phyloP scores from a whole-genome alignment of 1,140 invertebrate genomes.

The Mamestra configurata region DNA sequence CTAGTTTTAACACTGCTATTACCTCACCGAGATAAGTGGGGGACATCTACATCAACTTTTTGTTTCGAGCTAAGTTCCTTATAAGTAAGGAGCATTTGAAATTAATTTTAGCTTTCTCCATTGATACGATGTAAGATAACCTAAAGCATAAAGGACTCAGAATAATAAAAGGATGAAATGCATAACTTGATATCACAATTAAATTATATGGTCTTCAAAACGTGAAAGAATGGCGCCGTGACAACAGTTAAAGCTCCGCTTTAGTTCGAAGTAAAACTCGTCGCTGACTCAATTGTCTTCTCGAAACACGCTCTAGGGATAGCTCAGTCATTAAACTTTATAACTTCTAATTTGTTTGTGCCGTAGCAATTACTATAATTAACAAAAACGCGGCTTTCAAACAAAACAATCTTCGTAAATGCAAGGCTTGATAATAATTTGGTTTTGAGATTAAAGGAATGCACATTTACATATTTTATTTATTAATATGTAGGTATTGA shows the following conservation, averaged over 20 bases:
- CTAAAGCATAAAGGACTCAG: not conserved
- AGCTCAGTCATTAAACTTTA: slow-evolving; percentile 49
- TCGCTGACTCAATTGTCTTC: slow-evolving; percentile 36
- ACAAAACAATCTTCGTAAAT: slow-evolving; percentile 46
- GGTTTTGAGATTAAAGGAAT: not conserved
- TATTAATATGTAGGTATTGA: not conserved
- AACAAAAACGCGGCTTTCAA: slow-evolving; percentile 47
- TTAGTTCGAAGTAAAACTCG: slow-evolving; percentile 10
- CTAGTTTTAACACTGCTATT: slow-evolving; percentile 26
- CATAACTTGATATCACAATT: not conserved
- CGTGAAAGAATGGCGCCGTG: slow-evolving; percentile 30
- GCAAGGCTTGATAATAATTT: slow-evolving; percentile 19
- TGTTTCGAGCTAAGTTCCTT: not conserved
- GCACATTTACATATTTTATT: slow-evolving; percentile 16
- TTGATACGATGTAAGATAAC: not conserved
- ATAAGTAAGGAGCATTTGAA: not conserved
- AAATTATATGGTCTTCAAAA: slow-evolving; percentile 11
- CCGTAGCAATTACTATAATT: slow-evolving; percentile 46
- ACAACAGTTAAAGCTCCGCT: slow-evolving; percentile 20
- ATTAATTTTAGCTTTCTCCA: not conserved
- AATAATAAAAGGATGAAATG: not conserved
- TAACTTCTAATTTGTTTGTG: slow-evolving; percentile 52
- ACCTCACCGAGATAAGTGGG: slow-evolving; percentile 40
- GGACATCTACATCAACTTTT: slow-evolving; percentile 8
- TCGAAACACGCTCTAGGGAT: slow-evolving; percentile 45